A percentile compares a stretch with the other conserved stretches of the same genome.
These are phyloP conservation scores for Ibycter americanus DNA, from an alignment of 2,797 vertebrate species.

Conservation along the genomic window DNA sequence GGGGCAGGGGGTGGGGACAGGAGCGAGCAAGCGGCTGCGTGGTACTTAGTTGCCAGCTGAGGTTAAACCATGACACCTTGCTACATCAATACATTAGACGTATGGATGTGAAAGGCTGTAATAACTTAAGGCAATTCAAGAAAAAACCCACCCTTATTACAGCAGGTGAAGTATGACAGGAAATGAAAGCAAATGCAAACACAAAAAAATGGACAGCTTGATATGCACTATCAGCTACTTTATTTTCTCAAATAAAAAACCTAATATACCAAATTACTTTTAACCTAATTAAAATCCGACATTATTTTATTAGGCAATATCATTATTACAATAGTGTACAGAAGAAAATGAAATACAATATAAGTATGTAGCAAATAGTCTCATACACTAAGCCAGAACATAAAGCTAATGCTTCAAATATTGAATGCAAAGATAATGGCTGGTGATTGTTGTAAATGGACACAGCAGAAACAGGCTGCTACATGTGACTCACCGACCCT, in stretches of 20 bases:
- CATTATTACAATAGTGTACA: conserved; percentile 46
- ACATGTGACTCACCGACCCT: not conserved
- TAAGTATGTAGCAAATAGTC: conserved; percentile 44
- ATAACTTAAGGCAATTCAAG: not conserved
- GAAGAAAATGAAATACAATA: conserved; percentile 54
- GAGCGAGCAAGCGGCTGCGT: no score
- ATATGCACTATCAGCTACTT: not conserved
- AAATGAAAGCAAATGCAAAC: conserved; percentile 11
- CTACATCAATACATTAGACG: not conserved
- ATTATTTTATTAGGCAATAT: conserved; percentile 55
- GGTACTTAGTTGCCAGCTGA: no score
- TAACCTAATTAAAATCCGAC: conserved; percentile 64
- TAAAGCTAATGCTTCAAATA: conserved; percentile 52
- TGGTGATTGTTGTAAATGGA: not conserved
- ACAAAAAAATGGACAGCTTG: not conserved
- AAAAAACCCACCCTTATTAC: not conserved
- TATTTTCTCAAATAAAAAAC: conserved; percentile 37
- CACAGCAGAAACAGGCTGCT: not conserved
- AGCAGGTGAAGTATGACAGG: not conserved
- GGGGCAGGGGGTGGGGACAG: no score
- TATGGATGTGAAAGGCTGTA: not conserved
- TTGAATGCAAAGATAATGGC: conserved; percentile 1
- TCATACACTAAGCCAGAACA: conserved; percentile 22
- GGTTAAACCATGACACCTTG: no score
- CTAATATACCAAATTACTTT: conserved; percentile 37